Percentiles rank a stretch among this genome's conserved stretches.
phyloP scores from a whole-genome alignment of 2,888 invertebrate genomes.

The Icerya purchasi region DNA sequence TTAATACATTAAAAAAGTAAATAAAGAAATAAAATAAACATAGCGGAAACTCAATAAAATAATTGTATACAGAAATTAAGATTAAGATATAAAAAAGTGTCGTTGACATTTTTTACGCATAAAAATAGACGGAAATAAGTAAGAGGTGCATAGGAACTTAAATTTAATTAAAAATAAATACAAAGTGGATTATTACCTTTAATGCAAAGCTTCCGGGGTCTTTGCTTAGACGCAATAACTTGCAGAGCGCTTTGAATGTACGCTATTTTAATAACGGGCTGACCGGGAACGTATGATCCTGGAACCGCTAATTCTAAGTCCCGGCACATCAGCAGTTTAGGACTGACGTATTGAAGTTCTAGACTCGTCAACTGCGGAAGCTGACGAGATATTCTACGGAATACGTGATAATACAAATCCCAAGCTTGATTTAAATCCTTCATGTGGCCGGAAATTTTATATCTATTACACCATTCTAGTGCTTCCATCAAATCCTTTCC shows the following conservation, averaged over 20 bases:
- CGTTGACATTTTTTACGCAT: too few species aligned
- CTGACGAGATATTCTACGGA: constrained; percentile 86
- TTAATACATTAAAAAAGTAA: too few species aligned
- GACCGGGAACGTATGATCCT: constrained; percentile 87
- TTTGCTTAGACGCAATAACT: constrained; percentile 93
- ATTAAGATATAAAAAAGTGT: too few species aligned
- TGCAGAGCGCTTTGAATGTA: constrained; percentile 78
- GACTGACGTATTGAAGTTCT: constrained; percentile 88
- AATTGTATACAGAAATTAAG: too few species aligned
- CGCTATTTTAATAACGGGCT: constrained; percentile 67
- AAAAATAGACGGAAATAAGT: too few species aligned
- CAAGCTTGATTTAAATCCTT: constrained; percentile 94
- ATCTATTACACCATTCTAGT: constrained; percentile 67
- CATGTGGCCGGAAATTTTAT: constrained; percentile 58
- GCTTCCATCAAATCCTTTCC: constrained; percentile 86
- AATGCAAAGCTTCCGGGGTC: constrained; percentile 84
- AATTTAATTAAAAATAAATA: too few species aligned
- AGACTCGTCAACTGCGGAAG: constrained; percentile 74
- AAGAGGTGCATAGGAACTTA: too few species aligned
- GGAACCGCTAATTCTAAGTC: constrained; percentile 93
- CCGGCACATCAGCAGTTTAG: constrained; percentile 65
- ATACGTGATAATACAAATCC: constrained; percentile 98
- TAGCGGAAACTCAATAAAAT: too few species aligned
- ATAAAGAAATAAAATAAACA: too few species aligned
- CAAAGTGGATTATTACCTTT: constrained; percentile 37